Evolutionary conservation across 2,888 invertebrate species (phyloP), one percentile per base, ranked within the genome.

Genomic region (Andrena flavipes): DNA sequence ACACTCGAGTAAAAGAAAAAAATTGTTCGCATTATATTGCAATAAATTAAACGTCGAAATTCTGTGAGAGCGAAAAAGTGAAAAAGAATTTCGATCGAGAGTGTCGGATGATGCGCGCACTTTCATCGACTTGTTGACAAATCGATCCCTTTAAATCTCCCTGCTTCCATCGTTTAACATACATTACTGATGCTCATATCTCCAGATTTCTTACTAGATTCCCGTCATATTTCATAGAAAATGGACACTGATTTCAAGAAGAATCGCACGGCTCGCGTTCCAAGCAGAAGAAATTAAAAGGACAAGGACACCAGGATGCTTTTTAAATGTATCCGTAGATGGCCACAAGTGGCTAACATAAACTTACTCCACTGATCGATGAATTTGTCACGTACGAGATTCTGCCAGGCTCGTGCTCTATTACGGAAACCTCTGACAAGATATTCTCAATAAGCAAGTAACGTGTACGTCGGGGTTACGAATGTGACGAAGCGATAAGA

Each of bases 331-430:
- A 87, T 88, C 90, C 90, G 89, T 88, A 89, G 90, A 90, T 88
- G 92, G 92, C 92, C 90, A 92, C 92, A 92, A 92, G 92, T 92
- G 92, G 92, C 92, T 88, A 91, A 90, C 90, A 87, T 85, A 90
- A 91, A 88, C 88, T 86, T 88, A 76, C 70, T 85, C 80, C 84
- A 80, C 85, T 91, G 91, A 93, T 93, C 92, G 91, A 92, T 93
- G 91, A 90, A 87, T 89, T 87, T 88, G 89, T 84, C 87, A 79
- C 84, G 77, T 83, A 87, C 75, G 72, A 88, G 76, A 79, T 78
- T 82, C 75, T 70, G 26, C 70, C 72, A 67, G 68, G n/a, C 48
- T 56, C 75, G 42, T 77, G 59, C 67, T 54, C 74, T 80, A 48
- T 80, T 81, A 74, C 54, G 62, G 74, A 73, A 59, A 20, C 51